Evolutionary conservation across 2,888 invertebrate genomes (phyloP).

Genomic region (Biston betularia): DNA sequence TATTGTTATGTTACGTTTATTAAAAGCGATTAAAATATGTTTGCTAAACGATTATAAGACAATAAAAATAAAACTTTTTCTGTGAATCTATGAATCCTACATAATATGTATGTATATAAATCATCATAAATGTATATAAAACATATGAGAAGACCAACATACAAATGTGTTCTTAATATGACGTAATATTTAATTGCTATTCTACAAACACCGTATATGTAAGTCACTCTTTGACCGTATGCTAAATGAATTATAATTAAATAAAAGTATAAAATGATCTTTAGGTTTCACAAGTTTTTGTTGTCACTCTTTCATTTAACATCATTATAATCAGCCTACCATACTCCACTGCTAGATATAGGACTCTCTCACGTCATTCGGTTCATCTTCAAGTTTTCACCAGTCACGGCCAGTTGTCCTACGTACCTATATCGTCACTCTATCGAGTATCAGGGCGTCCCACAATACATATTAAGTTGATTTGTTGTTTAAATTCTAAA

Average conservation of each 20-base stretch:
- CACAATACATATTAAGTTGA: too few relatives aligned
- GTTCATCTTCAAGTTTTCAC: too few relatives aligned
- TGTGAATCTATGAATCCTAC: conserved; percentile 1
- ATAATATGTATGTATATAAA: conserved; percentile 11
- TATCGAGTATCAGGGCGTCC: too few relatives aligned
- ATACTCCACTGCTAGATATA: too few relatives aligned
- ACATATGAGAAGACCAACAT: not conserved
- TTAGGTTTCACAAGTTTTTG: not conserved
- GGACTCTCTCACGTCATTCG: too few relatives aligned
- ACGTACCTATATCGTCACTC: too few relatives aligned
- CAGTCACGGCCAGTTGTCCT: too few relatives aligned
- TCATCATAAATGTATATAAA: too few relatives aligned
- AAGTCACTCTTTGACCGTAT: conserved; percentile 26
- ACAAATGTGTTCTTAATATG: conserved; percentile 20
- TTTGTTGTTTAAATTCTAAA: too few relatives aligned
- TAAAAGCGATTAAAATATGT: conserved; percentile 22
- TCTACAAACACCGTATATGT: conserved; percentile 29
- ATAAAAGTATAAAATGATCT: not conserved
- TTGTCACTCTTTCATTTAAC: not conserved
- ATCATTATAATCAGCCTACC: too few relatives aligned
- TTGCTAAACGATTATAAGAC: conserved; percentile 11
- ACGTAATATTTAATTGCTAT: conserved; percentile 37
- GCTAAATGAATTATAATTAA: conserved; percentile 30
- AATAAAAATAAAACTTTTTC: conserved; percentile 11
- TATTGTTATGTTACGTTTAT: conserved; percentile 13